Conservation (phyloP, 2,113 vertebrate genomes). For the Cacatua alba region DNA sequence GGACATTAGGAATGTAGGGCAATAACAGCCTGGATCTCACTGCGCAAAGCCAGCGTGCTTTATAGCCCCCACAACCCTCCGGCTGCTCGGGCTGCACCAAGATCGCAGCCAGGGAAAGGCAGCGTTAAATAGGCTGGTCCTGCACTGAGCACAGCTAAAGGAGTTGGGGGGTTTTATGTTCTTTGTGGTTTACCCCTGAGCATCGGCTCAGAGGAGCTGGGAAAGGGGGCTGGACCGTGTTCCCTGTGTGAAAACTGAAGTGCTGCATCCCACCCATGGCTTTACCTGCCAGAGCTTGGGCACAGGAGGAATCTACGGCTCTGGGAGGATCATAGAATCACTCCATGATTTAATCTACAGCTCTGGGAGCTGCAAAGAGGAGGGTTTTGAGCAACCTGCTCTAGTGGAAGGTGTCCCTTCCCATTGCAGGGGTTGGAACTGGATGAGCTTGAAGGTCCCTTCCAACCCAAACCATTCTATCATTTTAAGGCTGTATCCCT, state of each 20-base stretch:
- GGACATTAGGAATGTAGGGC: background rate
- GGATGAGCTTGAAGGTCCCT: background rate
- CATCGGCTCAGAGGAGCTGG: background rate
- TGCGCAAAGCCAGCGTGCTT: background rate
- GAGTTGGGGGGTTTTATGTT: background rate
- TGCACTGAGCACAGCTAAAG: background rate
- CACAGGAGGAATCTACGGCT: fast-evolving
- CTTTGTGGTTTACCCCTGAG: background rate
- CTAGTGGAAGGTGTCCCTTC: background rate
- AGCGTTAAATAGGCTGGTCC: background rate
- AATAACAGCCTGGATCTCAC: fast-evolving
- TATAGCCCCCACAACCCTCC: background rate
- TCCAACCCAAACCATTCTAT: background rate
- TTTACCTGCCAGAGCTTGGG: fast-evolving
- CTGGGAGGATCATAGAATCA: background rate
- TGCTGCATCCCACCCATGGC: fast-evolving
- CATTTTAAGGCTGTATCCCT: background rate
- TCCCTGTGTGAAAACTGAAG: background rate
- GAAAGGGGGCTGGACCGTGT: fast-evolving
- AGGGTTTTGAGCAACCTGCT: background rate
- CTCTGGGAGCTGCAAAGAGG: background rate
- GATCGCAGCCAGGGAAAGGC: background rate
- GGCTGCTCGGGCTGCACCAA: background rate
- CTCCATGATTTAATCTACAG: background rate
- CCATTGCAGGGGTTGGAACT: background rate